phyloP scores from a whole-genome alignment of 2,113 vertebrate species.

The Corythoichthys intestinalis region DNA sequence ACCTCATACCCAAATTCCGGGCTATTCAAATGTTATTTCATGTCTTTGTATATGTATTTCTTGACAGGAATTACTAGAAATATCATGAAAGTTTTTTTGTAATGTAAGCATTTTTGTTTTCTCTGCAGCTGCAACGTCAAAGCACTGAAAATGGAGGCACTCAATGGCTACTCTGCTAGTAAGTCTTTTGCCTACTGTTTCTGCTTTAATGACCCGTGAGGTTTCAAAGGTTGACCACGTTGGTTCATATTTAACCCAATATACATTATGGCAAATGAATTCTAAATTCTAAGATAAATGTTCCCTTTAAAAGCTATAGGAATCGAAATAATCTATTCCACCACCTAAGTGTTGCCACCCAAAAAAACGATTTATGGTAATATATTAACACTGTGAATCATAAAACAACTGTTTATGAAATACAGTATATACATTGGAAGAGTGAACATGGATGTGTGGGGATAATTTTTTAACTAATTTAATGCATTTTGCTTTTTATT shows the following conservation, averaged over 20 bases:
- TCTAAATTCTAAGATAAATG: background rate
- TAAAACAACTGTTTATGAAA: background rate
- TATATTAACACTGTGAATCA: background rate
- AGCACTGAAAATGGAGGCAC: slow-evolving; percentile 88
- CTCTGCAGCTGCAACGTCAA: slow-evolving; percentile 73
- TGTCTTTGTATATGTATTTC: background rate
- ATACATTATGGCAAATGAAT: background rate
- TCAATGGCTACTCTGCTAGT: slow-evolving; percentile 88
- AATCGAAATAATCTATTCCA: background rate
- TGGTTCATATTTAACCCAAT: no score
- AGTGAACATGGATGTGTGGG: no score
- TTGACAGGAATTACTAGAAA: no score
- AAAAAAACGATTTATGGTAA: background rate
- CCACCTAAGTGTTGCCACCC: background rate
- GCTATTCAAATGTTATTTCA: background rate
- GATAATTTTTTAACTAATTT: no score
- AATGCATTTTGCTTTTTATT: no score
- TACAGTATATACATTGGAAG: no score
- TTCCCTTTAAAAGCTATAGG: background rate
- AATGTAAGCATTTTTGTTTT: slow-evolving; percentile 8
- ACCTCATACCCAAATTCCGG: background rate
- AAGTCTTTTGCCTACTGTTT: slow-evolving; percentile 68
- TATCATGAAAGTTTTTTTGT: background rate
- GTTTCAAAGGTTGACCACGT: background rate
- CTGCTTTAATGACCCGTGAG: background rate